Evolutionary conservation across 2,797 vertebrate species (phyloP).

Genomic region (Falco rusticolus): DNA sequence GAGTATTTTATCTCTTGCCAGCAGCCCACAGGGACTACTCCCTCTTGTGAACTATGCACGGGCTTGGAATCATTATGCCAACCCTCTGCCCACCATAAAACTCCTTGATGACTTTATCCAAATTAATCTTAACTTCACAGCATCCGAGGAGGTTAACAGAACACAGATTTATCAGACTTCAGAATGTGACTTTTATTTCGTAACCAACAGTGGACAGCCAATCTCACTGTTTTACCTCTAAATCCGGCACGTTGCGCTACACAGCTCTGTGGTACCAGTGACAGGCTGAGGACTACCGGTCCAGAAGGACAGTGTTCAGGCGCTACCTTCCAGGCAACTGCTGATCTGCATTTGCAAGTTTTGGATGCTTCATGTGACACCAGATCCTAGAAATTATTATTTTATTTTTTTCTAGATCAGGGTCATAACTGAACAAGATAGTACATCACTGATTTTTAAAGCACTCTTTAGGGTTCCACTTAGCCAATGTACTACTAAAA

Average conservation of each 20-base stretch:
- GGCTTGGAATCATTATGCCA: neutral
- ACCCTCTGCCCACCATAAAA: neutral
- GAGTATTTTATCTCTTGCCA: neutral
- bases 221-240: neutral
- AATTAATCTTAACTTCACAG: neutral
- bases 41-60: neutral
- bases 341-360: neutral
- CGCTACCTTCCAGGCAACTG: neutral
- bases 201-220: neutral
- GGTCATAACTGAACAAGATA: neutral
- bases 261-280: neutral
- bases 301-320: neutral
- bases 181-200: neutral
- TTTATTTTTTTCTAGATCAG: fast-evolving
- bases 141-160: neutral
- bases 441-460: neutral
- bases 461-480: neutral
- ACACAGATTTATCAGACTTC: neutral
- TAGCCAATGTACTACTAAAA: neutral
- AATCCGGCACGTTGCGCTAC: neutral
- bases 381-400: neutral
- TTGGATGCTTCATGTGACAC: neutral
- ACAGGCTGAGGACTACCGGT: neutral
- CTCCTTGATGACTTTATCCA: neutral
- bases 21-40: neutral